Evolutionary conservation across 2,113 vertebrate species (phyloP).

Genomic region (Apodemus sylvaticus): DNA sequence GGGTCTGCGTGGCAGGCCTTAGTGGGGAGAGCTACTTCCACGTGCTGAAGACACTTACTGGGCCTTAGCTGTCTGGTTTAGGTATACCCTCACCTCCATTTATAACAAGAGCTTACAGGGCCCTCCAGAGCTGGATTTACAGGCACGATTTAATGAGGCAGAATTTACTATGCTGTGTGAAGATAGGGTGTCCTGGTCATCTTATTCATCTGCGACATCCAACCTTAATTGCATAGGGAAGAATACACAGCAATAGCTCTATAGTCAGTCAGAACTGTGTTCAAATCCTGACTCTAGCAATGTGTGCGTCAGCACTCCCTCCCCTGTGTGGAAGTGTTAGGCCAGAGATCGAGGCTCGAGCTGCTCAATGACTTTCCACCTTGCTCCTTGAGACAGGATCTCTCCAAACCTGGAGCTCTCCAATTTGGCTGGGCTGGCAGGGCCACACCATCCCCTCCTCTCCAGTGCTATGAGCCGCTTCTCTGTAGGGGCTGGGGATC

Average conservation of each 20-base stretch:
- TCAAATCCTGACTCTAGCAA: neutral
- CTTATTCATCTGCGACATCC: neutral
- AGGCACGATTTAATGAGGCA: neutral
- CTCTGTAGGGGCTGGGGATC: neutral
- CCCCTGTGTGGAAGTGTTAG: too few species aligned
- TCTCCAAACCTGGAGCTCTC: neutral
- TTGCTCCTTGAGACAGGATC: neutral
- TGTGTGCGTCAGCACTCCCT: neutral
- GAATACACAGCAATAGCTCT: neutral
- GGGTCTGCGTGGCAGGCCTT: neutral
- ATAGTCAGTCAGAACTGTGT: neutral
- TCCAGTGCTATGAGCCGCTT: neutral
- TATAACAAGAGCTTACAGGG: neutral
- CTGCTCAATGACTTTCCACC: neutral
- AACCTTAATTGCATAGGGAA: neutral
- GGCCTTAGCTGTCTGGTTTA: neutral
- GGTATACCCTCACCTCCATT: neutral
- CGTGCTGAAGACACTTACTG: neutral
- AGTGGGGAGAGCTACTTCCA: neutral
- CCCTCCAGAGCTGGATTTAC: neutral
- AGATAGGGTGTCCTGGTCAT: neutral
- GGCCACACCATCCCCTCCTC: neutral
- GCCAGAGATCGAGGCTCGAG: neutral
- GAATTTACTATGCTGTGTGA: constrained; percentile 2
- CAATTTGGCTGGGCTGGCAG: neutral